Base-by-base conservation (phyloP, 2,888 invertebrate species). In the Crioceris asparagi region DNA sequence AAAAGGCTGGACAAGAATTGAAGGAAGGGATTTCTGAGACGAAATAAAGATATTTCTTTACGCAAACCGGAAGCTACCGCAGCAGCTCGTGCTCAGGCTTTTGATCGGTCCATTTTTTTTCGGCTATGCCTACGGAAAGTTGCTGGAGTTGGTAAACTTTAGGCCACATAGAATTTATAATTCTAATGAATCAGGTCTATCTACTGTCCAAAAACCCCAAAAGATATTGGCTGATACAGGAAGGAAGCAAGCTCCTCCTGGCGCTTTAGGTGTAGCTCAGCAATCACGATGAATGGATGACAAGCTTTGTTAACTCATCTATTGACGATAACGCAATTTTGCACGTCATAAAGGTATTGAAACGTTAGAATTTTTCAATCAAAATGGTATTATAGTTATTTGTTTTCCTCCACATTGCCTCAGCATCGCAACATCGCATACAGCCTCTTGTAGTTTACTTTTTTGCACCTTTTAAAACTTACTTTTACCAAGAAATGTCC, bases 21-120 rank as follows among this genome's bases (percentile, higher is more conserved):
- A 6, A 15, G 30, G 30, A 27, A 30, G 14, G 30, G 15, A 30
- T 30, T 30, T 30, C 30, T 30, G 6, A 30, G 16, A 30, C 30
- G 30, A 12, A 30, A 30, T 30, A 30, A 30, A 30, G 7, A 30
- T 30, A 30, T 30, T 6, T 30, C 30, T 30, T 16, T 30, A 10
- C 8, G 30, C 30, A 30, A 15, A 30, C 16, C 30, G 4, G 15
- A 30, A 30, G 30, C 30, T 16, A 15, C 30, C 16, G 12, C 30
- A 30, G 30, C 30, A 30, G 7, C 30, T 14, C 30, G 30, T 16
- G 30, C 30, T 21, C 21, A 30, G 17, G 30, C 30, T 15, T 30
- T 30, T 30, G 16, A 30, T 30, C 30, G 30, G 8, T 16, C 30
- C 12, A 30, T 15, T 11, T 30, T 30, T 30, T 30, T 30, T 30